These are phyloP conservation scores for Macrosoma leucophasiata DNA, from an alignment of 2,888 invertebrate genomes.

Conservation along the genomic window DNA sequence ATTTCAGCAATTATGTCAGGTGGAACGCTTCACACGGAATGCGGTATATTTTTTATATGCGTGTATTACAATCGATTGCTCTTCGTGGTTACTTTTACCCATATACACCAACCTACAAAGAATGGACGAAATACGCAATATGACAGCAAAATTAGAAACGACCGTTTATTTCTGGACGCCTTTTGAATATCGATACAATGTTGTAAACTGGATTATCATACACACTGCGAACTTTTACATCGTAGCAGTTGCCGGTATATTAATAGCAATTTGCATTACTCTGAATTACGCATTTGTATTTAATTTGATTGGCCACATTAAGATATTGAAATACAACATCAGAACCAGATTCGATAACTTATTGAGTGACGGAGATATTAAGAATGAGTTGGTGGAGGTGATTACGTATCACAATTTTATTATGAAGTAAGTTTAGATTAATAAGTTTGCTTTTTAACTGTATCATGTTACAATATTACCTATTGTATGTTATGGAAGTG, in stretches of 20 bases:
- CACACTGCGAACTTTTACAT: constrained; percentile 28
- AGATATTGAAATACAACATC: constrained; percentile 34
- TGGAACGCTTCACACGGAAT: constrained; percentile 28
- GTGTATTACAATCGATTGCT: constrained; percentile 23
- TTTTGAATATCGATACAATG: constrained; percentile 36
- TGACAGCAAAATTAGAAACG: constrained; percentile 32
- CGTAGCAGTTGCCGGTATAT: constrained; percentile 17
- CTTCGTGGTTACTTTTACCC: constrained; percentile 29
- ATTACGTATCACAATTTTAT: constrained; percentile 37
- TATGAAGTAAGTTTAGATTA: constrained; percentile 28
- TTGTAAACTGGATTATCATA: constrained; percentile 29
- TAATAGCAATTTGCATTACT: constrained; percentile 30
- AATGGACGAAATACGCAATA: constrained; percentile 31
- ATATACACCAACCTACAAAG: constrained; percentile 30
- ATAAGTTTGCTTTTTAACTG: neutral
- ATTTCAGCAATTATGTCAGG: constrained; percentile 1
- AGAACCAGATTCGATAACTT: constrained; percentile 20
- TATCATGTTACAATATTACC: no score
- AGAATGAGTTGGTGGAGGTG: constrained; percentile 27
- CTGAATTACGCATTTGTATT: constrained; percentile 33
- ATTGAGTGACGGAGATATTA: constrained; percentile 27
- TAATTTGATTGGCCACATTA: constrained; percentile 38
- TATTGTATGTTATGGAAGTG: no score
- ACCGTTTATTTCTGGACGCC: constrained; percentile 37
- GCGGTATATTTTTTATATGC: constrained; percentile 22